Base-by-base conservation (phyloP, 2,797 vertebrate species). In the Chromis chromis region DNA sequence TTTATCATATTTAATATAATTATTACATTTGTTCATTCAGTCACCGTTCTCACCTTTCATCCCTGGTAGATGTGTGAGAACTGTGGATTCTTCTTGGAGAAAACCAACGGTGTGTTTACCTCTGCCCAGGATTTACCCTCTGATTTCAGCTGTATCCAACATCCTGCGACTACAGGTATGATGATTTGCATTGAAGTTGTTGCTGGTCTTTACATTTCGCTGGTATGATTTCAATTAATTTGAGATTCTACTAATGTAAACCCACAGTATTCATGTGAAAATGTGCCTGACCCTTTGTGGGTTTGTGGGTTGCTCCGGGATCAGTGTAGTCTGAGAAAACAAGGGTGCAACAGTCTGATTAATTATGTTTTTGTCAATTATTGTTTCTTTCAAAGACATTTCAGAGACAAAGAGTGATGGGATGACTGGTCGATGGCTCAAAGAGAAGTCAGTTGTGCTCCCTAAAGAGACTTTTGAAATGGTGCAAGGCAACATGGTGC, bases 61-160 rank as follows among this genome's bases (percentile, higher is more conserved):
- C 40, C 74, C n/a, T 78, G 64, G 10, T 60, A 95, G 95, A 91
- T 91, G 64, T 91, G 92, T 89, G 93, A 93, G n/a, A 66, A 10
- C 4, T 88, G 79, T 80, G 91, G 87, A 55, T 77, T 91, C 22
- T 92, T 90, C 64, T 21, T 48, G 25, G 91, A 92, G 39, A 64
- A 61, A 40, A 83, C 60, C 53, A 73, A 21, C 40, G 27, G 19
- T 50, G 44, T 44, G 19, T 25, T 46, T 13, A 52, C 39, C 39
- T 74, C 63, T 59, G 5, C 49, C 49, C 50, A 77, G 52, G 76
- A 86, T 24, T 55, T 54, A 22, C 25, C 31, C 1, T 12, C 76
- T 62, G 77, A 75, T 50, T 14, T 61, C 54, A 72, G 22, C 8
- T 69, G 21, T 28, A 16, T 61, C 50, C 39, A 56, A 39, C 56